Percentiles rank a stretch among this genome's conserved stretches.
Evolutionary conservation across 2,113 vertebrate genomes (phyloP).

Genomic region (Grammatotria lemairii): DNA sequence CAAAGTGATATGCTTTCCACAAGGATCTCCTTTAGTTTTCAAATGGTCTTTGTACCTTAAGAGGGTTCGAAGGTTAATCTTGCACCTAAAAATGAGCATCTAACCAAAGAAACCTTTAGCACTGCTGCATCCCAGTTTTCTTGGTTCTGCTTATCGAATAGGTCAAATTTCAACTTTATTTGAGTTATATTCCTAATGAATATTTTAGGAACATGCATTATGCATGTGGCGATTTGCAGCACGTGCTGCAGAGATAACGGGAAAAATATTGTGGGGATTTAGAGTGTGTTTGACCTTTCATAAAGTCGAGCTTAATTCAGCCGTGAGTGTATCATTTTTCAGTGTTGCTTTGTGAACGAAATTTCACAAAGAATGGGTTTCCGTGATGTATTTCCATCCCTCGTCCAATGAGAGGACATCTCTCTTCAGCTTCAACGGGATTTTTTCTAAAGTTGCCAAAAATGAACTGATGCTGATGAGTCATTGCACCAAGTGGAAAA

Average conservation of each 20-base stretch:
- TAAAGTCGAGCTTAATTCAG: not conserved
- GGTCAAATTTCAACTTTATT: constrained; percentile 27
- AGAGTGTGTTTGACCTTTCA: constrained; percentile 2
- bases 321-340: not conserved
- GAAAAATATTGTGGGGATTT: not conserved
- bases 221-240: not conserved
- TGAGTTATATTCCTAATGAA: constrained; percentile 35
- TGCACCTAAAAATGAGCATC: not conserved
- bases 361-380: not conserved
- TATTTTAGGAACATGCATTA: constrained; percentile 41
- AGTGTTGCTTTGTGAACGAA: not conserved
- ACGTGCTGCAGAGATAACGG: not conserved
- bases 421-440: not conserved
- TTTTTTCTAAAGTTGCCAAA: not conserved
- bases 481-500: not conserved
- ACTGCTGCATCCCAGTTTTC: not conserved
- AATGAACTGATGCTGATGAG: not conserved
- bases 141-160: not conserved
- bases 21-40: not conserved
- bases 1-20: not conserved
- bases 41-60: not conserved
- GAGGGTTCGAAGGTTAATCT: not conserved
- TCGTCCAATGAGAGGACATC: not conserved
- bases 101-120: not conserved
- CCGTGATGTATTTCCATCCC: not conserved